Base-by-base conservation (phyloP, 2,888 invertebrate genomes). In the Bhutanitis thaidina region DNA sequence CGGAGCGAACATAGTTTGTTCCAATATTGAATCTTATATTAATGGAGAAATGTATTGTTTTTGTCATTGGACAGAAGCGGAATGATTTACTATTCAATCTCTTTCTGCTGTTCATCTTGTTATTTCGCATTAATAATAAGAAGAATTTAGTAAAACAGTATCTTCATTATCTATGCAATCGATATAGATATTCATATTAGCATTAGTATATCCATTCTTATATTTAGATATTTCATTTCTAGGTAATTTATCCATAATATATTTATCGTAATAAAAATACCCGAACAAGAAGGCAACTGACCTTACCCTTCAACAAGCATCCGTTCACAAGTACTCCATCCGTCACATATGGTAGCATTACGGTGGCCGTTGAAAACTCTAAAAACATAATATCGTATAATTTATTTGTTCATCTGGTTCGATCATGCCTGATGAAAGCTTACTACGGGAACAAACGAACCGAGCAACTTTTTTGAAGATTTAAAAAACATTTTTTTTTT, bases 1-100 rank as follows among this genome's bases (percentile, higher is more conserved):
- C 74, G 57, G 65, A 59, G 76, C 41, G 34, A 4, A 46, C 35
- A 43, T 41, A 37, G 37, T 38, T 43, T 14, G 43, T 25, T 27
- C 16, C 20, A 35, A 39, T 20, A 30, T 36, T 13, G 47, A 5
- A 1, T 41, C 10, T 15, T 45, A 34, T 46, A 46, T 47, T 47
- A 46, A 52, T 43, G 46, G 46, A 12, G 32, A 30, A 37, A 25
- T 47, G 37, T 37, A 52, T 46, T 46, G 46, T 38, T 52, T 47
- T 52, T 47, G 41, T 52, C 47, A 20, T 25, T 41, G 8, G 13
- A 2, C 34, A 3, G 49, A 34, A 15, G 36, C 9, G 5, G 37
- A 5, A 25, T 43, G 20, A 43, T 49, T 38, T 43, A 43, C 36
- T 43, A 49, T 8, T 20, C 20, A 29, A 8, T 5, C 20, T 3